Base-by-base conservation (phyloP, 1,140 invertebrate species). In the Berghia stephanieae region DNA sequence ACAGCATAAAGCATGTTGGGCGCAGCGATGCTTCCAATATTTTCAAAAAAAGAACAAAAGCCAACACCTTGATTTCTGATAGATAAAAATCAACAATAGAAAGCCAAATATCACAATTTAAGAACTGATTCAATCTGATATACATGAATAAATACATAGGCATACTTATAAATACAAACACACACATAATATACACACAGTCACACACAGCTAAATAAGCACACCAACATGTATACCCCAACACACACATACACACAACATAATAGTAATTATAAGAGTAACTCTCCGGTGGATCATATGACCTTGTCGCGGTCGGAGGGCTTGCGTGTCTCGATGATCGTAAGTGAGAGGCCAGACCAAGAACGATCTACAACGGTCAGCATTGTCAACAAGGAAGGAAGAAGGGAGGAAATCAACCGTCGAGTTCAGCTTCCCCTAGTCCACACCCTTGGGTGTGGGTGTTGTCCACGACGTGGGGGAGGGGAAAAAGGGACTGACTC, bases 11-110 rank as follows among this genome's bases (percentile, higher is more conserved):
- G 80, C 52, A 87, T 83, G 63, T 86, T 79, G 6, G 86, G 86
- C n/a, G 86, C 85, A 21, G 78, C 75, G 40, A 87, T 84, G 43
- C 81, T 80, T 36, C 86, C 86, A 52, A 84, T 71, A 24, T 86
- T 87, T 63, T 87, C 86, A 80, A 83, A 87, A 57, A 86, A 82
- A n/a, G 86, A 86, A 10, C 83, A 82, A n/a, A 85, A 46, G 18
- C 85, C 85, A 21, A 86, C 60, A 5, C 81, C 85, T 60, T 83
- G 81, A 52, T 84, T 86, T 75, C 85, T 86, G 77, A 13, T 82
- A 82, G 52, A 27, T 52, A 57, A 24, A 18, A 18, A 21, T 18
- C 0, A 18, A 43, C 18, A 34, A 8, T 16, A 42, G 8, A 42
- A 16, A 70, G 18, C 16, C 40, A 70, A 34, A 36, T 38, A n/a